Evolutionary conservation across 2,888 invertebrate genomes (phyloP), one percentile per base, ranked within the genome.

Genomic region (Synanthedon myopaeformis): DNA sequence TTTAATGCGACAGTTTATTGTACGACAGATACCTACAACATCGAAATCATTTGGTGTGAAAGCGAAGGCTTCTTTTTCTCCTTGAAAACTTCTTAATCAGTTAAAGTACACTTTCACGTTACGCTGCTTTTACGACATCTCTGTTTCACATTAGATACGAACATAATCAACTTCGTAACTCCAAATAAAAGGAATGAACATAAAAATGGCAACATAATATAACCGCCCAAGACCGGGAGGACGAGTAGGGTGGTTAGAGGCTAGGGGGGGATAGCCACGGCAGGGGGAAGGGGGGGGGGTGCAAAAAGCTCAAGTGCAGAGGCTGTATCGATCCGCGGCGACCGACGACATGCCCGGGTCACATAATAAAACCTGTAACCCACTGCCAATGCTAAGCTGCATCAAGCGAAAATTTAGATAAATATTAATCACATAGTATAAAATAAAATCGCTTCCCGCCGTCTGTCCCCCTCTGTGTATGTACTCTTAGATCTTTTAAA

Each of bases 231-330:
- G 72, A 65, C 61, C 63, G 63, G 59, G 57, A 58, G 59, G 57
- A 65, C 66, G 61, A 60, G 56, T 59, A 60, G 51, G 61, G 63
- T 58, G 61, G 57, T 35, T 35, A 35, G 35, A 35, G 35, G 35
- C 35, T 10, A 35, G 35, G 35, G 35, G 28, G 35, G 35, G 35
- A 35, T n/a, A n/a, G 13, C 48, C 48, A 13, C 19, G 52, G 55
- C 48, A 57, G 52, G 51, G 35, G 58, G 61, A 53, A 53, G 62
- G 61, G 61, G 56, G 60, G 58, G 64, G 72, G 74, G 67, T 67
- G 76, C 72, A 75, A 79, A 82, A 82, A 81, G 81, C 82, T 82
- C 78, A 83, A 83, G 83, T 82, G 84, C 82, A 82, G 85, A 86
- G 81, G 86, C 86, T 86, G 85, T 85, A 86, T 86, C 83, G 86